Base-by-base conservation (phyloP, 2,113 vertebrate genomes). In the Beaufortia kweichowensis region DNA sequence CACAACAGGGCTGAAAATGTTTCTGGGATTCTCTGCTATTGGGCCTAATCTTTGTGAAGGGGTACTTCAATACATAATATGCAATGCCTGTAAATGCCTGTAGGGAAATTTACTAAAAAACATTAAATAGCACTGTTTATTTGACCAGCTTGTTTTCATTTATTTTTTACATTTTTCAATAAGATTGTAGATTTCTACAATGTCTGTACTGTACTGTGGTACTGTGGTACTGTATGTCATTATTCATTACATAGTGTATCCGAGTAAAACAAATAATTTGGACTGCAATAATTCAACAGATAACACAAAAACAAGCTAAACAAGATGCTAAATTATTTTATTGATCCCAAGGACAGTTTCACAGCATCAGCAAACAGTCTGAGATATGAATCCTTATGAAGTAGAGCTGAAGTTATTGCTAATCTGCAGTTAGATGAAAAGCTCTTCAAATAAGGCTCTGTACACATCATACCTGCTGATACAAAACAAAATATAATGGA, bases 1-100 rank as follows among this genome's bases (percentile, higher is more conserved):
- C 79, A 80, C 79, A 80, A 78, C 48, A 78, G 39, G 33, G 62
- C 72, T 67, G 39, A 62, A 75, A 59, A 62, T 59, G 63, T 77
- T 35, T 61, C 68, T 19, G 41, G n/a, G 71, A 41, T 56, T 75
- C 21, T 55, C 53, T 21, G 68, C 19, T 12, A 35, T 41, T n/a
- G 28, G 4, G 17, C 61, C 3, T 4, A 21, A 53, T 61, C 66
- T 62, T 33, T 8, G 14, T 28, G 4, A 19, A 66, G 61, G 31
- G 35, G n/a, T 35, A 35, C 63, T 68, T 65, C 21, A 6, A 62
- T n/a, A 26, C 46, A 39, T 46, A 14, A 46, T 46, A 14, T 46
- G 15, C 43, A 46, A 46, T 46, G 15, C 35, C 35, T 39, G 3
- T 1, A 10, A 39, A 11, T 15, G 5, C 43, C 43, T 46, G 15